Conservation (phyloP, 2,797 vertebrate species). For the Halcyon chelicuti region DNA sequence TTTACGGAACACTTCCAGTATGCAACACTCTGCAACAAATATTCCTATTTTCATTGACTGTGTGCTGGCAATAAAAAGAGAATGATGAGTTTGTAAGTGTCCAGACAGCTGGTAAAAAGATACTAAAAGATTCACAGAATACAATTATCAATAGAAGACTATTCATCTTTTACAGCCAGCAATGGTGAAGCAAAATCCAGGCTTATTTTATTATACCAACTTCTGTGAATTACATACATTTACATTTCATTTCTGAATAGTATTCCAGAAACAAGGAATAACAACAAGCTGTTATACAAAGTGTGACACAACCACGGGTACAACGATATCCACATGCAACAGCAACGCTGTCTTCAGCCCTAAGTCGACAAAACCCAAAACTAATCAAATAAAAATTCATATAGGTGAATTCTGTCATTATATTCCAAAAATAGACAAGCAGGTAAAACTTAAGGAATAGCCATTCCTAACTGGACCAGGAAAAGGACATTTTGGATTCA, state of each 20-base stretch:
- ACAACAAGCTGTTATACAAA: not conserved
- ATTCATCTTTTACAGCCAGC: not conserved
- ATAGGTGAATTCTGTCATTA: not conserved
- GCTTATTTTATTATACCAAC: not conserved
- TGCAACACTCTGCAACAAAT: not conserved
- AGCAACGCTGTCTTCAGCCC: not conserved
- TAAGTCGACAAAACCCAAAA: not conserved
- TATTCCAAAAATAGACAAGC: not conserved
- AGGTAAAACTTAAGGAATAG: not conserved
- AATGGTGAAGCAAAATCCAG: not conserved
- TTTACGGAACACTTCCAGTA: not conserved
- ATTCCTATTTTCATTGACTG: not conserved
- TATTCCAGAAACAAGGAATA: not conserved
- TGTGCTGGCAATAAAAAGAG: not conserved
- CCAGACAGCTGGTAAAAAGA: not conserved
- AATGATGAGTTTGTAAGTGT: not conserved
- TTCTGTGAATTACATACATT: not conserved
- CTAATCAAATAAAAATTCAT: not conserved
- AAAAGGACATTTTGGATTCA: not conserved
- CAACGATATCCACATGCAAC: not conserved
- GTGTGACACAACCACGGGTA: fast-evolving
- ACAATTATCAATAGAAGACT: not conserved
- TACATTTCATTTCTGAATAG: not conserved
- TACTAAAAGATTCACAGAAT: not conserved
- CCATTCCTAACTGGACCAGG: not conserved